Base-by-base conservation (phyloP, 1,140 invertebrate genomes). In the Drosophila busckii region DNA sequence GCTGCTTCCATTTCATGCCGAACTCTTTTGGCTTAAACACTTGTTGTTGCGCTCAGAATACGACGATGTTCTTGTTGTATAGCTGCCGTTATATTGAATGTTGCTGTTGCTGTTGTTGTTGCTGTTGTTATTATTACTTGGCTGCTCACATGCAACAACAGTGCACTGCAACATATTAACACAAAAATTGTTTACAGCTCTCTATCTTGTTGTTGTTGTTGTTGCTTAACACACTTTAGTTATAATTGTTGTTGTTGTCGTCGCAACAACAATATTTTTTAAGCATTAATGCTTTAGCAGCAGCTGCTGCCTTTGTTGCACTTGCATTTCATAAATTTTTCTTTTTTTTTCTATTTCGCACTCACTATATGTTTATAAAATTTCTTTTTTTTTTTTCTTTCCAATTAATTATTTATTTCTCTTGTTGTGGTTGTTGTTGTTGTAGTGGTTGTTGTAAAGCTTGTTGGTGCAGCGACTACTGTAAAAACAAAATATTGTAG, bases 1-100 rank as follows among this genome's bases (percentile, higher is more conserved):
- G 86, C 86, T 84, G 86, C 86, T 87, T 87, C 86, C 86, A 87
- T 87, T 84, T 87, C 86, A 87, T 87, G 86, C 86, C 86, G 86
- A 87, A 82, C 76, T 82, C 70, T 82, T 82, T 82, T 82, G 65
- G 75, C 75, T 80, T 80, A 80, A 80, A 80, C 73, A 80, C 75
- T 75, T 80, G 73, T 80, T 82, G 70, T 80, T 82, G 75, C 61
- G 75, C 69, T 63, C 69, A 73, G 69, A 73, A 69, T 45, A 32
- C 16, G 62, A 32, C 23, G 52, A 50, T 37, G 44, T 49, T 17
- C 16, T 29, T 23, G 48, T 35, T 48, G n/a, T n/a, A n/a, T n/a
- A n/a, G n/a, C n/a, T n/a, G 41, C 13, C 37, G 20, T 34, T 46
- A 37, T 45, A 25, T 20, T 9, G 41, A 46, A 1, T 41, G 55